Evolutionary conservation across 2,888 invertebrate genomes (phyloP).

Genomic region (Vandiemenella viatica): DNA sequence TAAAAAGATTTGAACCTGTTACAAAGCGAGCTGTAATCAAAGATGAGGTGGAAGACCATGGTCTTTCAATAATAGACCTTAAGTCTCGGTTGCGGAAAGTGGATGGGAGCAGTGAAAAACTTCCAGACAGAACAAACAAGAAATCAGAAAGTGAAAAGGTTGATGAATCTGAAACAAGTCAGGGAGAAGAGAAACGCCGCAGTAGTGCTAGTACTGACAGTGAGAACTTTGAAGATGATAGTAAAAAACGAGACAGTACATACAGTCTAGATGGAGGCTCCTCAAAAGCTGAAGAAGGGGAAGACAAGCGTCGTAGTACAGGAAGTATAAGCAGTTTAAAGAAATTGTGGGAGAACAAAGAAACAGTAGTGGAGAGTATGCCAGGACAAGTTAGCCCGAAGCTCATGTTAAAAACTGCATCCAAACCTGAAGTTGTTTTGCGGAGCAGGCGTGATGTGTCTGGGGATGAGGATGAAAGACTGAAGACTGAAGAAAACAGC

Average conservation of each 20-base stretch:
- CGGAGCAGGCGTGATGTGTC: conserved; percentile 7
- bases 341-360: conserved; percentile 81
- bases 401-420: conserved; percentile 9
- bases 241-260: conserved; percentile 32
- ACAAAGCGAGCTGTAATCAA: conserved; percentile 8
- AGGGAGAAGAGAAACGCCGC: conserved; percentile 24
- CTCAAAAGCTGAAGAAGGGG: conserved; percentile 41
- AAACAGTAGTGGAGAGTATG: conserved; percentile 30
- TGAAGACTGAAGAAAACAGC: conserved; percentile 25
- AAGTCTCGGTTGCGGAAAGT: conserved; percentile 73
- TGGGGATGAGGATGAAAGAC: conserved; percentile 21
- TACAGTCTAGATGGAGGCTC: conserved; percentile 25
- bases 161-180: conserved; percentile 22
- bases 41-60: conserved; percentile 11
- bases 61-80: conserved; percentile 59
- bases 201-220: conserved; percentile 19
- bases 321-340: conserved; percentile 86
- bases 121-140: conserved; percentile 10
- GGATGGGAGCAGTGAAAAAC: conserved; percentile 36
- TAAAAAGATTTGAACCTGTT: conserved; percentile 18
- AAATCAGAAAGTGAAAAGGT: conserved; percentile 18
- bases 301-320: conserved; percentile 78
- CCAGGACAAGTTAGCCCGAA: conserved; percentile 10
- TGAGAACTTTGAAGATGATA: conserved; percentile 23
- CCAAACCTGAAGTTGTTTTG: conserved; percentile 19